phyloP scores from a whole-genome alignment of 2,113 vertebrate species.

The Parus major region DNA sequence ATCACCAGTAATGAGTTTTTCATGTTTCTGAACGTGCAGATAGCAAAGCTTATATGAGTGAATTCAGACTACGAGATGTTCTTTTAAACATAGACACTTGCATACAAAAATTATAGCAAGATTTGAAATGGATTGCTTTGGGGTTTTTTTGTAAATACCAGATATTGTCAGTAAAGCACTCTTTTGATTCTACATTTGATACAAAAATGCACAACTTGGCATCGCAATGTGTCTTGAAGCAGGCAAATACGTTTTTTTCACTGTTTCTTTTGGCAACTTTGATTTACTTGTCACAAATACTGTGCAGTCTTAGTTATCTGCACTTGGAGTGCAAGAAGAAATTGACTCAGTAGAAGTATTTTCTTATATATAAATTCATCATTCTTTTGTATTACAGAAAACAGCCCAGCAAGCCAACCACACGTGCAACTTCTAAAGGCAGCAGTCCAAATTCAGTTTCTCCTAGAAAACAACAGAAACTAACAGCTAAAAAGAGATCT shows the following conservation, averaged over 20 bases:
- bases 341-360: not conserved
- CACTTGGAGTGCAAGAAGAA: not conserved
- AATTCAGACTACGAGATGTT: not conserved
- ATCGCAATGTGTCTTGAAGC: not conserved
- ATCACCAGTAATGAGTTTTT: not conserved
- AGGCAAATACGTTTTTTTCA: accelerated
- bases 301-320: not conserved
- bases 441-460: constrained; percentile 67
- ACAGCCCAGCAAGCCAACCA: constrained; percentile 75
- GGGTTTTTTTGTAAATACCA: not conserved
- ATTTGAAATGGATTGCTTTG: not conserved
- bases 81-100: not conserved
- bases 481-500: constrained; percentile 61
- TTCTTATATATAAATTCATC: not conserved
- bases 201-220: not conserved
- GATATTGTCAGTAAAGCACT: not conserved
- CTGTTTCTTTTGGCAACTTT: not conserved
- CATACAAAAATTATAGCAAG: not conserved
- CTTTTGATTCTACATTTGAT: not conserved
- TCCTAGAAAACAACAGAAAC: constrained; percentile 65
- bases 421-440: constrained; percentile 75
- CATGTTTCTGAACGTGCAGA: not conserved
- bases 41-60: not conserved
- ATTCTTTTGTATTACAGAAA: constrained; percentile 70
- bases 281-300: not conserved